These are phyloP conservation scores for Argyra leucocephala DNA, from an alignment of 2,888 invertebrate genomes.

Conservation along the genomic window DNA sequence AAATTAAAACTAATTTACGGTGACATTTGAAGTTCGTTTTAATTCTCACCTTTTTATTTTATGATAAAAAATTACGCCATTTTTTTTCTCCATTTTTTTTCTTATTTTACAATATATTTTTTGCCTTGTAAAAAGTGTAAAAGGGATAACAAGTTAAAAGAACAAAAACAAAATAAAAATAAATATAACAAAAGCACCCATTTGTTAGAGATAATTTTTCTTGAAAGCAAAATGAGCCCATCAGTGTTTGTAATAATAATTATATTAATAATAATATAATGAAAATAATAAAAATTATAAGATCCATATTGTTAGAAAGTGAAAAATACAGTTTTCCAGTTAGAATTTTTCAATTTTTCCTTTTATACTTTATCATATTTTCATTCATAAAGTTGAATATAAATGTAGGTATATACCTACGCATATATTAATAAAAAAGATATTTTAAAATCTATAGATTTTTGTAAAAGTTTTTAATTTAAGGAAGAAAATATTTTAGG, in stretches of 20 bases:
- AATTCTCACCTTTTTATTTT: neutral
- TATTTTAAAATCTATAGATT: too few species aligned
- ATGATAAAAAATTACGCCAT: neutral
- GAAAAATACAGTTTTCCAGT: too few species aligned
- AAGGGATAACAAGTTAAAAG: neutral
- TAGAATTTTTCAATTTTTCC: too few species aligned
- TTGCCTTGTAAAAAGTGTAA: neutral
- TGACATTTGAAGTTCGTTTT: neutral
- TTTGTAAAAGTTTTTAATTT: too few species aligned
- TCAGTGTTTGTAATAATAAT: neutral
- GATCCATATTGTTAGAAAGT: too few species aligned
- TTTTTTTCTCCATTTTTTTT: neutral
- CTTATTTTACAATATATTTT: neutral
- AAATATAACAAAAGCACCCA: too few species aligned
- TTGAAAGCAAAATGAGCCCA: neutral
- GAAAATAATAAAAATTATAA: too few species aligned
- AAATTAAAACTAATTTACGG: constrained; percentile 3
- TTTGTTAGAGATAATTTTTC: neutral
- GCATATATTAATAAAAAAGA: too few species aligned
- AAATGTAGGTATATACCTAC: too few species aligned
- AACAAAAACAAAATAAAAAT: neutral
- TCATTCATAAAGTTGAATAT: too few species aligned
- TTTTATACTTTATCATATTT: too few species aligned
- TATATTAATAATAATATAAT: neutral
- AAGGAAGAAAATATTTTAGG: too few species aligned